Evolutionary conservation across 23 tunicate species (phyloP).

Genomic region (Trididemnum nubilum): DNA sequence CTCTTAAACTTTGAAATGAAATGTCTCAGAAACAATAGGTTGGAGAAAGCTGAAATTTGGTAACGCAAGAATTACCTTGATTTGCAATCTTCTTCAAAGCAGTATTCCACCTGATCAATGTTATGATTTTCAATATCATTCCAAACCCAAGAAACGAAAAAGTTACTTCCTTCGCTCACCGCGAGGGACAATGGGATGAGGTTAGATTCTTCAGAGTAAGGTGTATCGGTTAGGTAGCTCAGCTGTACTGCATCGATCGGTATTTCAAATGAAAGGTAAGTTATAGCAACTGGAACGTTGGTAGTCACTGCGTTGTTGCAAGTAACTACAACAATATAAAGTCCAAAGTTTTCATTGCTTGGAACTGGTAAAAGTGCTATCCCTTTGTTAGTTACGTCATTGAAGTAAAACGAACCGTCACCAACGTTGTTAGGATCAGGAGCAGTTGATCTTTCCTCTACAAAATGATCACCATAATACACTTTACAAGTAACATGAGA

Average conservation of each 20-base stretch:
- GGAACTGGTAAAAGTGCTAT: slow-evolving; percentile 35
- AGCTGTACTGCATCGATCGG: neutral
- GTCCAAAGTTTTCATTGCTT: neutral
- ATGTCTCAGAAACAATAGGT: too few species aligned
- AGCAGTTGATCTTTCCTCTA: slow-evolving; percentile 16
- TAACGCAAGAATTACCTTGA: slow-evolving; percentile 7
- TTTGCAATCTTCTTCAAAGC: slow-evolving; percentile 59
- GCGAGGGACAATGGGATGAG: neutral
- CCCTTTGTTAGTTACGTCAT: slow-evolving; percentile 34
- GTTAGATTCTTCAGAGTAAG: neutral
- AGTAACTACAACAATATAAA: slow-evolving; percentile 41
- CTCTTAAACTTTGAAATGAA: too few species aligned
- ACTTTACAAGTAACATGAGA: slow-evolving; percentile 54
- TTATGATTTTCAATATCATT: neutral
- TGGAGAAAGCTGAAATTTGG: too few species aligned
- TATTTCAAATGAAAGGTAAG: neutral
- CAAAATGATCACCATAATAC: slow-evolving; percentile 27
- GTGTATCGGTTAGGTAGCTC: neutral
- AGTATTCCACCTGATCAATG: slow-evolving; percentile 47
- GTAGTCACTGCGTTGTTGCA: slow-evolving; percentile 63
- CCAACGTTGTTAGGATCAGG: neutral
- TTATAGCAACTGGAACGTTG: slow-evolving; percentile 24
- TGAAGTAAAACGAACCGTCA: slow-evolving; percentile 40
- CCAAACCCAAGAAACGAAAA: slow-evolving; percentile 48
- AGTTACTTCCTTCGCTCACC: slow-evolving; percentile 37